Evolutionary conservation across 2,797 vertebrate genomes (phyloP).

Genomic region (Balearica regulorum): DNA sequence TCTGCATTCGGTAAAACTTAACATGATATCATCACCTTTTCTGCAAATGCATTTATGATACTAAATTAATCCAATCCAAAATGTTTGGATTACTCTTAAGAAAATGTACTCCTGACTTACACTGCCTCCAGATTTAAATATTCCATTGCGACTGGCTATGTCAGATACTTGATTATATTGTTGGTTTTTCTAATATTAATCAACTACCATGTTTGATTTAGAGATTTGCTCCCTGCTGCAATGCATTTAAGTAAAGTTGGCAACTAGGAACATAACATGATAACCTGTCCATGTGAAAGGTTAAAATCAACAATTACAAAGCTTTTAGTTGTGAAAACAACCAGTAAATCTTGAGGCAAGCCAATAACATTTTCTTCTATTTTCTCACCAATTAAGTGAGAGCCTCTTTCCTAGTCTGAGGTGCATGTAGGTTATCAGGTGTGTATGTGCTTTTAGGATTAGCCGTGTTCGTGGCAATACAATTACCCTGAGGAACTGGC

Average conservation of each 20-base stretch:
- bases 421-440: slow-evolving; percentile 38
- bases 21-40: not conserved
- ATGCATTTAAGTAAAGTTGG: slow-evolving; percentile 52
- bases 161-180: not conserved
- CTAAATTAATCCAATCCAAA: not conserved
- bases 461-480: slow-evolving; percentile 4
- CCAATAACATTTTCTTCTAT: slow-evolving; percentile 70
- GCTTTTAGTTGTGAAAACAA: slow-evolving; percentile 78
- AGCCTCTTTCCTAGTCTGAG: slow-evolving; percentile 65
- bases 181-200: slow-evolving; percentile 42
- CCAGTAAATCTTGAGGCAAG: slow-evolving; percentile 68
- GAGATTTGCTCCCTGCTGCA: slow-evolving; percentile 56
- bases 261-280: slow-evolving; percentile 5
- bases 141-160: not conserved
- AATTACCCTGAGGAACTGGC: not conserved
- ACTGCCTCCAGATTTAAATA: not conserved
- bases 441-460: slow-evolving; percentile 60
- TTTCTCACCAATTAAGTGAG: slow-evolving; percentile 79
- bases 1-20: not conserved
- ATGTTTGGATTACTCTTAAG: not conserved
- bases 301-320: slow-evolving; percentile 79
- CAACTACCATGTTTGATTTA: slow-evolving; percentile 38
- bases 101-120: not conserved
- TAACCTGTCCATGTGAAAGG: slow-evolving; percentile 36
- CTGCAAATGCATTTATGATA: not conserved